Evolutionary conservation across 1,140 invertebrate species (phyloP).

Genomic region (Drosophila gunungcola): DNA sequence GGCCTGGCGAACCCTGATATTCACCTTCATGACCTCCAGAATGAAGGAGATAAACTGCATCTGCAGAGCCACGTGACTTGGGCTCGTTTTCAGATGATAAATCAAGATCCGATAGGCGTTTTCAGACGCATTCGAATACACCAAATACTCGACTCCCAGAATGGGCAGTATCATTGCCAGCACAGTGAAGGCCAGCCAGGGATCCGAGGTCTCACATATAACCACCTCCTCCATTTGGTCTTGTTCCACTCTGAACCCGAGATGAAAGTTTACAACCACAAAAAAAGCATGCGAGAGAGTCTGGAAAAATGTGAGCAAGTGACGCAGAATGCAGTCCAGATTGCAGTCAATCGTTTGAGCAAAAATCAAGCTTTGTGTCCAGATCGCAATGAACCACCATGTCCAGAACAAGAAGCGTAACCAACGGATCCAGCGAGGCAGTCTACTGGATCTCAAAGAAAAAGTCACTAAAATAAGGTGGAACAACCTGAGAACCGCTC

Average conservation of each 20-base stretch:
- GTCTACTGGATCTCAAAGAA: conserved; percentile 17
- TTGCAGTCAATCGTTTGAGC: conserved; percentile 5
- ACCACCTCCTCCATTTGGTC: background rate
- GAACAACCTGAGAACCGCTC: conserved; percentile 24
- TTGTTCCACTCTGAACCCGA: background rate
- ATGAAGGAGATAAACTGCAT: conserved; percentile 56
- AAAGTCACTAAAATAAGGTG: conserved; percentile 21
- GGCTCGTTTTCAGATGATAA: conserved; percentile 22
- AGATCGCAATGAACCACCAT: conserved; percentile 35
- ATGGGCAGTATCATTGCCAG: conserved; percentile 29
- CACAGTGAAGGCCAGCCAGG: conserved; percentile 5
- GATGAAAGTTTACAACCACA: conserved; percentile 40
- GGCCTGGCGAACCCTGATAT: conserved; percentile 19
- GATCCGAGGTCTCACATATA: background rate
- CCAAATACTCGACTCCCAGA: background rate
- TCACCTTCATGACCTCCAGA: conserved; percentile 44
- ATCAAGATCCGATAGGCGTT: background rate
- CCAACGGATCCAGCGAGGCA: conserved; percentile 15
- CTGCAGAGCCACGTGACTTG: conserved; percentile 50
- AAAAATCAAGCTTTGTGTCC: background rate
- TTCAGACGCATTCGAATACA: background rate
- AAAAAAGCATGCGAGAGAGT: conserved; percentile 38
- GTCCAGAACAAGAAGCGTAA: conserved; percentile 33
- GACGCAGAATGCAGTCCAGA: conserved; percentile 50
- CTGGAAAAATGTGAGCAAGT: conserved; percentile 18